Evolutionary conservation across 2,113 vertebrate species (phyloP).

Genomic region (Daboia siamensis): DNA sequence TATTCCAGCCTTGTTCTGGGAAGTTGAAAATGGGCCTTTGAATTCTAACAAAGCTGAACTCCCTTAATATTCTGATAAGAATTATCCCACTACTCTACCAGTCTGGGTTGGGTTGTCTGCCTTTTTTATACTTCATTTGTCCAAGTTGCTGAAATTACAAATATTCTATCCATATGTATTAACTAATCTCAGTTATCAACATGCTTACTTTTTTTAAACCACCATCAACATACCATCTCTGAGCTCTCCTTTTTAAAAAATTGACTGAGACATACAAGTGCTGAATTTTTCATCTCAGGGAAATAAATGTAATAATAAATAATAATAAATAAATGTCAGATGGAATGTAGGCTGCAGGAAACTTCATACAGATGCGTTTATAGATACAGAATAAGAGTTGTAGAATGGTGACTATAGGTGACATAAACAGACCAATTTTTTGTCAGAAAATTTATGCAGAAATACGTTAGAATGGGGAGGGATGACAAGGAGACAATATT

Average conservation of each 20-base stretch:
- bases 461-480: neutral
- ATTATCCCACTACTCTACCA: slow-evolving; percentile 31
- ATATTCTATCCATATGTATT: accelerated
- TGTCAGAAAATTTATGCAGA: neutral
- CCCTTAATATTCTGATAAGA: slow-evolving; percentile 52
- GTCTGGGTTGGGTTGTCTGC: neutral
- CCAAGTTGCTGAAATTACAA: neutral
- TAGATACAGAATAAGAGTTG: neutral
- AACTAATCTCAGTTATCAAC: neutral
- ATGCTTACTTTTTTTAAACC: neutral
- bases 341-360: neutral
- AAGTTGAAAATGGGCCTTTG: slow-evolving; percentile 55
- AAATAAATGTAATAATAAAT: neutral
- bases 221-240: neutral
- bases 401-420: neutral
- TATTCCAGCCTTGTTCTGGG: slow-evolving; percentile 51
- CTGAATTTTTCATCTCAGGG: neutral
- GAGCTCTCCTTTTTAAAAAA: neutral
- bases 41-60: slow-evolving; percentile 48
- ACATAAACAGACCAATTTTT: neutral
- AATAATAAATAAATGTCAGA: no score
- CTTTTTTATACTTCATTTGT: slow-evolving; percentile 9
- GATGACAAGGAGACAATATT: neutral
- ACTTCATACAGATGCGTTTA: neutral
- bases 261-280: neutral